phyloP scores from a whole-genome alignment of 2,888 invertebrate genomes.

The Brachyopa scutellaris region DNA sequence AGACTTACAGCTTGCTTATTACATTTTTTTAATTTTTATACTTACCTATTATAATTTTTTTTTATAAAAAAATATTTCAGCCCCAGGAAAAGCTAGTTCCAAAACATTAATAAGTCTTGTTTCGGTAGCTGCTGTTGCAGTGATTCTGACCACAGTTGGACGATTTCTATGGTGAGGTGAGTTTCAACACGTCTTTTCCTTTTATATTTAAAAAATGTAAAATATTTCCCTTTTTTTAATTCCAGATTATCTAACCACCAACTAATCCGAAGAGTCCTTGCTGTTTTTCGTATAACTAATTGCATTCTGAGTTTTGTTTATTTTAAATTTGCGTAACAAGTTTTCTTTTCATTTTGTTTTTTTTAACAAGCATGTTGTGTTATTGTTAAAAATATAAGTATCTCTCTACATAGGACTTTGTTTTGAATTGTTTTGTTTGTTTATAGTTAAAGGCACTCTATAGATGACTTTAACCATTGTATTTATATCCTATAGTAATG shows the following conservation, averaged over 20 bases:
- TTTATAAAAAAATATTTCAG: conserved; percentile 4
- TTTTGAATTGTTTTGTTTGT: conserved; percentile 20
- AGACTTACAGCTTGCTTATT: neutral
- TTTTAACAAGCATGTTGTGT: conserved; percentile 46
- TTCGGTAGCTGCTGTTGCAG: conserved; percentile 74
- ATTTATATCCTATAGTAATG: too few species aligned
- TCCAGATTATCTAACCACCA: neutral
- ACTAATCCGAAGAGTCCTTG: neutral
- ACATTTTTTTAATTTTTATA: conserved; percentile 31
- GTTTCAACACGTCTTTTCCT: conserved; percentile 19
- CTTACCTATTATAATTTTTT: neutral
- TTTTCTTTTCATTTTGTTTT: conserved; percentile 8
- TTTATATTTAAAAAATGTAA: neutral
- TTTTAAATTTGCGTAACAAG: neutral
- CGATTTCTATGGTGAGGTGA: conserved; percentile 78
- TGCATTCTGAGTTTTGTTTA: neutral
- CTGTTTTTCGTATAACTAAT: conserved; percentile 2
- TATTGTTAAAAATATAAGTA: conserved; percentile 30
- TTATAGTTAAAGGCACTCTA: too few species aligned
- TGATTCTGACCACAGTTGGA: conserved; percentile 75
- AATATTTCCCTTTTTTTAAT: neutral
- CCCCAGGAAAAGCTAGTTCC: conserved; percentile 43
- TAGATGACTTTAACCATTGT: too few species aligned
- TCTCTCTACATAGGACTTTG: conserved; percentile 23
- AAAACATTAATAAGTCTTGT: conserved; percentile 74